A percentile compares a stretch with the other conserved stretches of the same genome.
These are phyloP conservation scores for Drosophila erecta DNA, from an alignment of 1,140 invertebrate species.

Conservation along the genomic window DNA sequence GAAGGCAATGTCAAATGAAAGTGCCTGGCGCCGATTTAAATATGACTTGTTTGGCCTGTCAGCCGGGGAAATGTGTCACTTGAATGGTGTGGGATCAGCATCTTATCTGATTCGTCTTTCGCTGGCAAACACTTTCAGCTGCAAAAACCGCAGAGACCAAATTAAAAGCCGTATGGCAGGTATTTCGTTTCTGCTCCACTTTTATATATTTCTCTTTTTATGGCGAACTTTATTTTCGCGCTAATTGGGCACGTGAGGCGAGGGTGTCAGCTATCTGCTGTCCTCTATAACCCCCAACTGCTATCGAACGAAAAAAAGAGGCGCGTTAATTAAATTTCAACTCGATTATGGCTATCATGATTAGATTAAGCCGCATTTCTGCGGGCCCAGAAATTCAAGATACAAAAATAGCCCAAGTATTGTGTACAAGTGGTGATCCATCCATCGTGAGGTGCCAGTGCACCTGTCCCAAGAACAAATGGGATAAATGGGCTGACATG, in stretches of 20 bases:
- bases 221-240: conserved; percentile 35
- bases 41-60: conserved; percentile 37
- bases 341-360: conserved; percentile 54
- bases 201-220: background rate
- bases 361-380: conserved; percentile 41
- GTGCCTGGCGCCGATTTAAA: conserved; percentile 38
- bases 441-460: conserved; percentile 40
- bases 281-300: background rate
- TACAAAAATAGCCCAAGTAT: conserved; percentile 18
- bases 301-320: conserved; percentile 18
- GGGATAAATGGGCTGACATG: conserved; percentile 47
- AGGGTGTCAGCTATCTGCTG: conserved; percentile 41
- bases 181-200: conserved; percentile 13
- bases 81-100: conserved; percentile 32
- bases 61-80: conserved; percentile 40
- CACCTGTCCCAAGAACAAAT: conserved; percentile 23
- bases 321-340: conserved; percentile 59
- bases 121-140: conserved; percentile 12
- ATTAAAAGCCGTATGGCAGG: conserved; percentile 10
- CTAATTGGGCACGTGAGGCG: conserved; percentile 57
- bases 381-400: conserved; percentile 5
- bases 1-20: conserved; percentile 49
- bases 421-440: background rate
- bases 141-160: conserved; percentile 1
- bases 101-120: conserved; percentile 32